Percentiles rank a stretch among this genome's conserved stretches.
These are phyloP conservation scores for Phenacoccus solenopsis DNA, from an alignment of 1,140 invertebrate genomes.

Conservation along the genomic window DNA sequence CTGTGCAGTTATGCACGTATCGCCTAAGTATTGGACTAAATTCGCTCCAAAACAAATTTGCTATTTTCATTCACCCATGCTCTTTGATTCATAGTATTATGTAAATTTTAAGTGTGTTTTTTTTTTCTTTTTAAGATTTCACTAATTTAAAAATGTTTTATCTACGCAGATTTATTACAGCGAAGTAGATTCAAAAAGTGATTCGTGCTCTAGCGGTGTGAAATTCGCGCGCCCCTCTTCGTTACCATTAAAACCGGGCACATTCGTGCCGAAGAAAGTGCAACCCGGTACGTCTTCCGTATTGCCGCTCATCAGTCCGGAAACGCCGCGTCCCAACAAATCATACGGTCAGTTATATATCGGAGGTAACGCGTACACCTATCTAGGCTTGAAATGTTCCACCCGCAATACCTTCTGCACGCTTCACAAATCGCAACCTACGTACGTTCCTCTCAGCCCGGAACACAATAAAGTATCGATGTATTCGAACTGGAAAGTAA, in stretches of 20 bases:
- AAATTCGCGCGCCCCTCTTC: conserved; percentile 61
- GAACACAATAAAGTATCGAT: conserved; percentile 86
- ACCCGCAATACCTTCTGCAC: conserved; percentile 86
- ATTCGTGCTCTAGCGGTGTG: background rate
- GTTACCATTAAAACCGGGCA: conserved; percentile 64
- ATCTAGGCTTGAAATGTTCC: conserved; percentile 78
- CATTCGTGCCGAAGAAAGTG: conserved; percentile 60
- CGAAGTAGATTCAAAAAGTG: too few species aligned
- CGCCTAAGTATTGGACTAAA: too few species aligned
- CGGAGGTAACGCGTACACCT: conserved; percentile 85
- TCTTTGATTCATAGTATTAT: too few species aligned
- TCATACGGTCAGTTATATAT: conserved; percentile 75
- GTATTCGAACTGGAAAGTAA: conserved; percentile 91
- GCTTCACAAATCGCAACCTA: conserved; percentile 82
- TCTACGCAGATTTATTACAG: too few species aligned
- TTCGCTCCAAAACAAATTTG: too few species aligned
- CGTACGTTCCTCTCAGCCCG: conserved; percentile 63
- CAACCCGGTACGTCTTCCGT: conserved; percentile 58
- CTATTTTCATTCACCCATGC: too few species aligned
- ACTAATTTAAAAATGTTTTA: too few species aligned
- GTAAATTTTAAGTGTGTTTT: too few species aligned
- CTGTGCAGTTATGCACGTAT: too few species aligned
- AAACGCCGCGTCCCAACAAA: conserved; percentile 76
- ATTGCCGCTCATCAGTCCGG: conserved; percentile 67
- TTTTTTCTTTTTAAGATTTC: too few species aligned